Evolutionary conservation across 1,140 invertebrate genomes (phyloP).

Genomic region (Oscheius sp.): DNA sequence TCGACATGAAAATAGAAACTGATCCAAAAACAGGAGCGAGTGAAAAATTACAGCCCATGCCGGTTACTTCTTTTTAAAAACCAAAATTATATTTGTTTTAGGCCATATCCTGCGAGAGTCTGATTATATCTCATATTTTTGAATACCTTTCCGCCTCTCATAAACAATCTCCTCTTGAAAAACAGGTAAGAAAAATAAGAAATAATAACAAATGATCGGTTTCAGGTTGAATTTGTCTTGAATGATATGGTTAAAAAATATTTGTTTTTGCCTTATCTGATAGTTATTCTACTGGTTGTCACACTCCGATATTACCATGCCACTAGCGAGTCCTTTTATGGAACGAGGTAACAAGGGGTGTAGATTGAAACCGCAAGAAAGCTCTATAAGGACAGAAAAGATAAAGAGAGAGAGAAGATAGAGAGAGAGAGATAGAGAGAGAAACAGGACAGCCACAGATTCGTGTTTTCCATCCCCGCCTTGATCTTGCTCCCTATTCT

Average conservation of each 20-base stretch:
- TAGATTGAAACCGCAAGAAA: neutral
- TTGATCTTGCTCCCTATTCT: slow-evolving; percentile 18
- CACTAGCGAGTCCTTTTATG: slow-evolving; percentile 6
- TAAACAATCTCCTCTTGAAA: no score
- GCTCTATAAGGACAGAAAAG: neutral
- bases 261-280: no score
- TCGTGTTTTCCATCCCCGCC: slow-evolving; percentile 21
- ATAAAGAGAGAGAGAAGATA: no score
- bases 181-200: no score
- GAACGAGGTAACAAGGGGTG: slow-evolving; percentile 3
- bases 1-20: slow-evolving; percentile 11
- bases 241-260: no score
- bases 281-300: neutral
- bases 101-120: neutral
- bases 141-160: no score
- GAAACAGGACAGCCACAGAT: slow-evolving; percentile 6
- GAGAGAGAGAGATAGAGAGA: no score
- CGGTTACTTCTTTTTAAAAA: neutral
- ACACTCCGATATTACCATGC: neutral
- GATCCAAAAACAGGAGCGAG: slow-evolving; percentile 12
- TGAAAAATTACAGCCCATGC: neutral
- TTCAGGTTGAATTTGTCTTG: no score
- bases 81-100: neutral
- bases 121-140: neutral
- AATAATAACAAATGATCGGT: no score